A percentile compares a stretch with the other conserved stretches of the same genome.
Conservation (phyloP, 2,888 invertebrate genomes). For the Cosmia trapezina region DNA sequence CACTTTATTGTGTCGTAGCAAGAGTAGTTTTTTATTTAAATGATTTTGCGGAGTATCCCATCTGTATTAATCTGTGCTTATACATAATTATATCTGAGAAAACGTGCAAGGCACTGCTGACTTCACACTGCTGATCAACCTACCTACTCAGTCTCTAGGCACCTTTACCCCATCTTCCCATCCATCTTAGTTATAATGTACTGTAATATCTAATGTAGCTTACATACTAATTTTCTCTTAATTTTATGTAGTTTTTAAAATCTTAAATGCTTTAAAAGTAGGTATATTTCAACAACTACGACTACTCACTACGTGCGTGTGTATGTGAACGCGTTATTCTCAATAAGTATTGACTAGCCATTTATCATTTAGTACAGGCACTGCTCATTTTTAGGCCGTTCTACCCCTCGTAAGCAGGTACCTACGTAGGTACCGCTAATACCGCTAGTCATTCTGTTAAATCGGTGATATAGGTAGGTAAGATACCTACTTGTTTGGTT, state of each 20-base stretch:
- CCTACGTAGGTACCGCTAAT: neutral
- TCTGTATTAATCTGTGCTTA: no score
- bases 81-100: neutral
- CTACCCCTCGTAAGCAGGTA: neutral
- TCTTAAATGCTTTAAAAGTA: constrained; percentile 13
- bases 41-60: no score
- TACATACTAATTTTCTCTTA: neutral
- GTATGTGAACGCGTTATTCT: constrained; percentile 27
- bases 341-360: constrained; percentile 1
- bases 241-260: neutral
- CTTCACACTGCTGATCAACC: constrained; percentile 7
- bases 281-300: constrained; percentile 8
- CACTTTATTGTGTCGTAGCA: no score
- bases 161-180: constrained; percentile 31
- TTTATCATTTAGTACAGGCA: neutral
- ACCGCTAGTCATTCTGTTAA: no score
- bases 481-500: no score
- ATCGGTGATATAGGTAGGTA: neutral
- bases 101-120: constrained; percentile 17
- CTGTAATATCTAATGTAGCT: no score
- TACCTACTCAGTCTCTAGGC: constrained; percentile 36
- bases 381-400: neutral
- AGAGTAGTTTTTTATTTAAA: no score
- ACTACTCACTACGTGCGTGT: constrained; percentile 14
- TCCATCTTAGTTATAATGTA: constrained; percentile 3